Evolutionary conservation across 2,113 vertebrate genomes (phyloP).

Genomic region (Desmodus rotundus): DNA sequence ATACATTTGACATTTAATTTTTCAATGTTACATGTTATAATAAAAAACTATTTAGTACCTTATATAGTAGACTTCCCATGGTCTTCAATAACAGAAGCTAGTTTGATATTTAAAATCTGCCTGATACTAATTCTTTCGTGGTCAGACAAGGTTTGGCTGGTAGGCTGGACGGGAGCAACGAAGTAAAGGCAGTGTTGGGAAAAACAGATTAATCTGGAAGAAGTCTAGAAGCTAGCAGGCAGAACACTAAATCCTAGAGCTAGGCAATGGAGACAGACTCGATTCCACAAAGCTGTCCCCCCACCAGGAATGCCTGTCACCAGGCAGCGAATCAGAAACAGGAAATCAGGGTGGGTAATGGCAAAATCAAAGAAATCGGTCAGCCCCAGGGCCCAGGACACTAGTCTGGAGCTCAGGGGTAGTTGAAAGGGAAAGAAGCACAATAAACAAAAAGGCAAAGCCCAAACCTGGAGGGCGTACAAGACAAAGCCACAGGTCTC

Average conservation of each 20-base stretch:
- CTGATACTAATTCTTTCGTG: neutral
- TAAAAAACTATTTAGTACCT: neutral
- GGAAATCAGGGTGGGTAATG: neutral
- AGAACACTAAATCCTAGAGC: neutral
- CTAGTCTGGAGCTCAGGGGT: neutral
- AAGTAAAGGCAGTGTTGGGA: neutral
- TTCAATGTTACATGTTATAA: neutral
- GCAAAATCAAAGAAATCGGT: neutral
- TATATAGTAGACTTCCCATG: neutral
- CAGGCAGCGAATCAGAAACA: neutral
- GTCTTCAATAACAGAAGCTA: neutral
- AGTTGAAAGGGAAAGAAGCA: neutral
- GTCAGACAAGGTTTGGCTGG: neutral
- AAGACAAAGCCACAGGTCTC: neutral
- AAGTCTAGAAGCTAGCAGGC: neutral
- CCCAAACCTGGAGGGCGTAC: accelerated
- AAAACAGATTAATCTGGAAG: neutral
- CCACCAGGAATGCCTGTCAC: neutral
- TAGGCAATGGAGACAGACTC: neutral
- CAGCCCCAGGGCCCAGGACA: neutral
- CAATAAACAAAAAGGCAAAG: neutral
- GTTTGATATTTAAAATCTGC: constrained; percentile 12
- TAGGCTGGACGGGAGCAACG: neutral
- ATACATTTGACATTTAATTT: neutral
- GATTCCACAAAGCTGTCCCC: neutral